Evolutionary conservation across 2,888 invertebrate species (phyloP), one percentile per base, ranked within the genome.

Genomic region (Trissolcus japonicus): DNA sequence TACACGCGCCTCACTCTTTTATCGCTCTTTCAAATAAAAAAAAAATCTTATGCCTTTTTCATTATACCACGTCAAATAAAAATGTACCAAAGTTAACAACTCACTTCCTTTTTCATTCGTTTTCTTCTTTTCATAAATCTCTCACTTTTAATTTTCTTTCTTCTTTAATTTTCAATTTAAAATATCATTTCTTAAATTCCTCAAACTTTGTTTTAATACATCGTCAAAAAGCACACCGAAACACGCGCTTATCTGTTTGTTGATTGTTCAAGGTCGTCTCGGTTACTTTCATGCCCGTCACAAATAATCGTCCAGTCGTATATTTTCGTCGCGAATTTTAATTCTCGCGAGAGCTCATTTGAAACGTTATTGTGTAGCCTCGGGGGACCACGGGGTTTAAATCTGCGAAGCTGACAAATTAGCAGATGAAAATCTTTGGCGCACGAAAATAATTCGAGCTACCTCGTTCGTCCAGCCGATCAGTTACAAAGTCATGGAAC

Each of bases 401-500:
- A 35, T 35, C 9, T 35, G 35, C 11, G 25, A 11, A 11, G 35
- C 35, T 35, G 35, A 35, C 35, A 35, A 35, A 35, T 35, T 9
- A 35, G 19, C 43, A 40, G 46, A 25, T 25, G 43, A 25, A 35
- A 66, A 63, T 11, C 9, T 25, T n/a, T 19, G n/a, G 13, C 13
- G n/a, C 29, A 53, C 69, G n/a, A 56, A 67, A 57, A 62, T 68
- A 51, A 61, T 61, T 69, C 51, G 51, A 29, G 43, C 65, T 21
- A 55, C 14, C 17, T 59, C 7, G 51, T 51, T 55, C 46, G 69
- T 54, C 40, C 60, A 35, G 69, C 9, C 60, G 60, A 69, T 65
- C 60, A 43, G 61, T 74, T 46, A 51, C 50, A 56, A 67, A 69
- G 75, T 78, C 67, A 72, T 74, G 67, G 67, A 71, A 67, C 74